Percentiles rank a stretch among this genome's conserved stretches.
Evolutionary conservation across 2,797 vertebrate genomes (phyloP).

Genomic region (Morus bassanus): DNA sequence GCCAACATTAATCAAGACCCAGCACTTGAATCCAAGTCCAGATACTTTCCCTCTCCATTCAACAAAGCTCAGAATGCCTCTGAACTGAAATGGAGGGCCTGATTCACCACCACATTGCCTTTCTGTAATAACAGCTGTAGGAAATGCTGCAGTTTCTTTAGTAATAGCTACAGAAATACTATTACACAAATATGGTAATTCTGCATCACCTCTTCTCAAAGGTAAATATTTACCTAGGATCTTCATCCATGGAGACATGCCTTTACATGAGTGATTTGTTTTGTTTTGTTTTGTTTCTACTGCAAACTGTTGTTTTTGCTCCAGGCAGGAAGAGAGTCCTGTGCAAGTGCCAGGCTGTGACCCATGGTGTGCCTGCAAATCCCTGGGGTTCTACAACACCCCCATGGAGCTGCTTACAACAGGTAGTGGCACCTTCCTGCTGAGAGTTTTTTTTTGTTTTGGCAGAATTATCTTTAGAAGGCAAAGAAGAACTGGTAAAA

Average conservation of each 20-base stretch:
- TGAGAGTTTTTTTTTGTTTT: background rate
- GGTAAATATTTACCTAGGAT: background rate
- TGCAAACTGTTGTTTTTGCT: background rate
- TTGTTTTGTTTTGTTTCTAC: background rate
- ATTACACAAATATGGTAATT: background rate
- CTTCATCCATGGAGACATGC: background rate
- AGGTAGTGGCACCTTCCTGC: background rate
- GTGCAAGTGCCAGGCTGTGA: background rate
- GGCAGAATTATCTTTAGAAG: background rate
- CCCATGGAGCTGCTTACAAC: background rate
- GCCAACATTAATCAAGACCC: background rate
- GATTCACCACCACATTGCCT: background rate
- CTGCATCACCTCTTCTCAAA: background rate
- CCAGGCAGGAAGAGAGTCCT: background rate
- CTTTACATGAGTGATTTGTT: background rate
- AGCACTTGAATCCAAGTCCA: background rate
- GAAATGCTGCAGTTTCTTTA: background rate
- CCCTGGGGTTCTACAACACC: background rate
- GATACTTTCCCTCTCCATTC: background rate
- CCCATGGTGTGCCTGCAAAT: background rate
- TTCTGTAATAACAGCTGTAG: background rate
- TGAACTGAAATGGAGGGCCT: background rate
- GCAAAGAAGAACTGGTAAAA: background rate
- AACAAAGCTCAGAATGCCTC: background rate
- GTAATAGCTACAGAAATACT: background rate